Base-by-base conservation (phyloP, 2,113 vertebrate species). In the Hippocampus comes region DNA sequence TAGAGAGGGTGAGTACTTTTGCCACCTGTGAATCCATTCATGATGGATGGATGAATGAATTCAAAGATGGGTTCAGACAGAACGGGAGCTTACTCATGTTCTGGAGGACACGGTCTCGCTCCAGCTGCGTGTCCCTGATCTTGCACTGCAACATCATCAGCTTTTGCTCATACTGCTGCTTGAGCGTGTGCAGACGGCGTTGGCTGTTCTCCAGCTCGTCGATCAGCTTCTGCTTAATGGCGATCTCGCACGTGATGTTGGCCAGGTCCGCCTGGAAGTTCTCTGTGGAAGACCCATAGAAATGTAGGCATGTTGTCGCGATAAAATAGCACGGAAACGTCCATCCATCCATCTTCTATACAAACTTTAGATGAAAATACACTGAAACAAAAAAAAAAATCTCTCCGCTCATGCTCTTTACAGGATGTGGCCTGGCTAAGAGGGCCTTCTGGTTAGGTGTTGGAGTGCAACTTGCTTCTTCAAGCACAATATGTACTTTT, bases 181-280 rank as follows among this genome's bases (percentile, higher is more conserved):
- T 99, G 71, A 99, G 92, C 0, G 96, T 98, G 81, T 99, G 97
- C 61, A 99, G 85, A 4, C 97, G 93, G 74, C 95, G 90, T 88
- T 99, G 97, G 88, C 97, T 99, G 88, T 99, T 99, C 86, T 99
- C 97, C 48, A 99, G 90, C 79, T 99, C 97, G 72, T 99, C 97
- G 42, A 99, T 99, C 71, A 99, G 91, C 74, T 99, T 99, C 90
- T 99, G 97, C 88, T 99, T 99, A 86, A 99, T 99, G 75, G 96
- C 97, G 83, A 99, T 99, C 92, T 99, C 97, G 86, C 97, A 99
- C 21, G 97, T 99, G 88, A 99, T 96, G 84, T 98, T 98, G 83
- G 97, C 97, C 89, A 99, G 89, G 77, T 99, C 97, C 9, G 94
- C 96, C 82, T 98, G 97, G 85, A 93, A 99, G 89, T 97, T 95